Conservation (phyloP, 2,888 invertebrate species). For the Microctonus hyperodae region DNA sequence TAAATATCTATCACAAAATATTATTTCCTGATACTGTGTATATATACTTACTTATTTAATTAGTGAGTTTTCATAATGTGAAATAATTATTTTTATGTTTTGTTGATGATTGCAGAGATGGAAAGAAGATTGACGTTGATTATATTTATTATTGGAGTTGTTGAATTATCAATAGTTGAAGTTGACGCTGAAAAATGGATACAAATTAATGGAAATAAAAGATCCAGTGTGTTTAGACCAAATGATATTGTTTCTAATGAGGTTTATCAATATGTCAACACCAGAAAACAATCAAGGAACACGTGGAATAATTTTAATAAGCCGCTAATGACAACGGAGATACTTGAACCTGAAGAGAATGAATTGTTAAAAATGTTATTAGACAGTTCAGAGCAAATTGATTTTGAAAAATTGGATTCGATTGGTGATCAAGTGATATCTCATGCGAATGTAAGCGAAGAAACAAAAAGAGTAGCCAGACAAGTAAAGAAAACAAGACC, state of each 20-base stretch:
- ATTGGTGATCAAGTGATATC: constrained; percentile 47
- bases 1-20: too few relatives aligned
- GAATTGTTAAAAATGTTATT: constrained; percentile 30
- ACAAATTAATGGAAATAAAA: not conserved
- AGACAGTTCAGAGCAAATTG: constrained; percentile 28
- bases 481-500: constrained; percentile 54
- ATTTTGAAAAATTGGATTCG: constrained; percentile 39
- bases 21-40: too few relatives aligned
- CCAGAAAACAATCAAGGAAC: not conserved
- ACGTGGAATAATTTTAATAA: not conserved
- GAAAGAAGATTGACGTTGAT: constrained; percentile 14
- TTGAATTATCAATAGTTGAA: not conserved
- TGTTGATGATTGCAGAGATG: constrained; percentile 14
- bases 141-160: constrained; percentile 11
- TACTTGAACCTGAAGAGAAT: constrained; percentile 7
- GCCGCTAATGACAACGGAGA: not conserved
- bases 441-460: constrained; percentile 48
- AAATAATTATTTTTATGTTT: not conserved
- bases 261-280: not conserved
- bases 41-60: too few relatives aligned
- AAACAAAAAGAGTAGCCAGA: constrained; percentile 54
- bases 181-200: not conserved
- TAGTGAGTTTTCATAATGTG: not conserved
- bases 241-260: not conserved
- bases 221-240: not conserved